phyloP scores from a whole-genome alignment of 2,113 vertebrate genomes.

The Myocastor coypus region DNA sequence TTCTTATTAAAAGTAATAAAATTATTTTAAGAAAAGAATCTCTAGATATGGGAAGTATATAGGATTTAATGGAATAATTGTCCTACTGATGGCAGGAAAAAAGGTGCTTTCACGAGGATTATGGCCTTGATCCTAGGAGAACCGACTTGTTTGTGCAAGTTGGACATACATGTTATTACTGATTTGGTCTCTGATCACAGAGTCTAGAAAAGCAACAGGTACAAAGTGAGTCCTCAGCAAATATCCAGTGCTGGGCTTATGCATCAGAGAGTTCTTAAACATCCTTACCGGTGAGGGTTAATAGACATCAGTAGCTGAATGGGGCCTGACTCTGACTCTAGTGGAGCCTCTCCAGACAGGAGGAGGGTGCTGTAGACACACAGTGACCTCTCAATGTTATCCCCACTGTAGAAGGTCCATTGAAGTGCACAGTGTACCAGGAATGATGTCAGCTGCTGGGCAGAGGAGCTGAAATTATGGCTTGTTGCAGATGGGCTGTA shows the following conservation, averaged over 20 bases:
- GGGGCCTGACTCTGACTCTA: background rate
- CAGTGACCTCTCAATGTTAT: background rate
- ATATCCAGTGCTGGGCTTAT: background rate
- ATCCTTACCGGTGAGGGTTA: background rate
- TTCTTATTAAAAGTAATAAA: no score
- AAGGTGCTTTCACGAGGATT: background rate
- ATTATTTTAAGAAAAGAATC: background rate
- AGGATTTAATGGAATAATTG: background rate
- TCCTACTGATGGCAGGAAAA: background rate
- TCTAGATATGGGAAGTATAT: background rate
- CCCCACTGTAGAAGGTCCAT: accelerated
- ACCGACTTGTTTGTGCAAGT: background rate
- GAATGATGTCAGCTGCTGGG: background rate
- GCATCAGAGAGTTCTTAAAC: background rate
- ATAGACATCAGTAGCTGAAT: background rate
- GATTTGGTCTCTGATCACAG: background rate
- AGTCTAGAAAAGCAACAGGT: background rate
- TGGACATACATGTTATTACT: background rate
- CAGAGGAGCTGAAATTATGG: background rate
- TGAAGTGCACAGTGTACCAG: accelerated
- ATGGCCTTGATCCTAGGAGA: background rate
- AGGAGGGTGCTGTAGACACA: background rate
- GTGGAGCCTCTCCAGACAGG: background rate
- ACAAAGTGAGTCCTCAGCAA: accelerated
- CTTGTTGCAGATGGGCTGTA: accelerated